Percentiles rank a stretch among this genome's conserved stretches.
Evolutionary conservation across 2,888 invertebrate genomes (phyloP).

Genomic region (Alloscopus bannaensis): DNA sequence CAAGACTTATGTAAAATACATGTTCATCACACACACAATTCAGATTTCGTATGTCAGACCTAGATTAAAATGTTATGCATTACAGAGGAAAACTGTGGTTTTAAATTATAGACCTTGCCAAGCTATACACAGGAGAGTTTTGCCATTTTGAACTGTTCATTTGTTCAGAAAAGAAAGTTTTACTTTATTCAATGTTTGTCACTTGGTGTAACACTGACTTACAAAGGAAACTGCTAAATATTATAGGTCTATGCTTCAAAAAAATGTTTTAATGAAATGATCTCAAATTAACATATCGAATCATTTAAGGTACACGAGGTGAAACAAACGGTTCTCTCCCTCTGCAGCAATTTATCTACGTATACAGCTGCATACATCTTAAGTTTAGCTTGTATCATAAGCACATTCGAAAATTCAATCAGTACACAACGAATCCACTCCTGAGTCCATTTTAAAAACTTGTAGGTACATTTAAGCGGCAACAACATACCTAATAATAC

Average conservation of each 20-base stretch:
- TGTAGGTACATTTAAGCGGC: not conserved
- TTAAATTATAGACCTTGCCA: no score
- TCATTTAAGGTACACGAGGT: slow-evolving; percentile 28
- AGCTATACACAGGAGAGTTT: no score
- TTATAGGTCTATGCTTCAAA: slow-evolving; percentile 39
- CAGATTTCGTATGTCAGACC: no score
- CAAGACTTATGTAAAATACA: not conserved
- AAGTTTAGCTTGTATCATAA: no score
- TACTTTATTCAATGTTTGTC: no score
- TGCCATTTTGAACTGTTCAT: no score
- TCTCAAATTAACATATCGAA: slow-evolving; percentile 64
- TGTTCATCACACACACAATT: no score
- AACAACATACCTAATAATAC: slow-evolving; percentile 15
- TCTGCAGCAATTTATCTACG: not conserved
- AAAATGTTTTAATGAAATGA: slow-evolving; percentile 62
- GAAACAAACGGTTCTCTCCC: not conserved
- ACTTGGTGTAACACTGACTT: slow-evolving; percentile 27
- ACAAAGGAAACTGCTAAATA: slow-evolving; percentile 23
- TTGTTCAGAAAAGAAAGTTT: not conserved
- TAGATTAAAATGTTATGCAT: no score
- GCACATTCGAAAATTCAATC: not conserved
- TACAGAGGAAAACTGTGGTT: no score
- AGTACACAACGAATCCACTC: slow-evolving; percentile 3
- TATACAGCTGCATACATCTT: no score
- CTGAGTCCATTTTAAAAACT: not conserved